Evolutionary conservation across 2,888 invertebrate species (phyloP), one percentile per base, ranked within the genome.

Genomic region (Anarsia innoxiella): DNA sequence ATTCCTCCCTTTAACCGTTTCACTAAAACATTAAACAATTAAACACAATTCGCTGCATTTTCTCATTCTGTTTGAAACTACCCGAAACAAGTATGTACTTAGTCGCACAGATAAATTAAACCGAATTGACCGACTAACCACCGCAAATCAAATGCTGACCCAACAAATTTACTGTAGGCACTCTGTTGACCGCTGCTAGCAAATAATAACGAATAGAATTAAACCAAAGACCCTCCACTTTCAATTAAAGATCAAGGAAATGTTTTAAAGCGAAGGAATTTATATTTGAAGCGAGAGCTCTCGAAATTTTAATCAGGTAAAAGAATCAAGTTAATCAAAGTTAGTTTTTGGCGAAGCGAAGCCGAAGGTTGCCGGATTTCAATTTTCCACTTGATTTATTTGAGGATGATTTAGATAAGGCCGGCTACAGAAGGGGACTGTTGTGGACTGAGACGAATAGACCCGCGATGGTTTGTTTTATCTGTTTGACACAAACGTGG

Each of bases 311-410:
- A 65, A 70, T 64, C 59, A 66, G 53, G 48, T 54, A 49, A 60
- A 55, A 49, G 59, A 60, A 65, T 59, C 49, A 48, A 50, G 59
- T 71, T 68, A 64, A 71, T 71, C 59, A 68, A 73, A 74, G 65
- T 69, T 66, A 63, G 62, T 60, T 60, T 60, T 58, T 53, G 51
- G 62, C 57, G 50, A 19, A n/a, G n/a, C n/a, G n/a, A 45, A 54
- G 41, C 38, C 46, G 25, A n/a, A 25, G n/a, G n/a, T 19, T 19
- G 4, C 46, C 47, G 56, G 56, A 63, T 78, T 79, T 76, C 72
- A 79, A 80, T 79, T 82, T 79, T 77, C 72, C 73, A 65, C 63
- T 59, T 77, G 76, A 80, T 78, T 78, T 71, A 71, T 71, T 66
- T 58, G 49, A 59, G 60, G 57, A 65, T 67, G 63, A 65, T 65